Evolutionary conservation across 2,888 invertebrate genomes (phyloP).

Genomic region (Pseudococcus viburni): DNA sequence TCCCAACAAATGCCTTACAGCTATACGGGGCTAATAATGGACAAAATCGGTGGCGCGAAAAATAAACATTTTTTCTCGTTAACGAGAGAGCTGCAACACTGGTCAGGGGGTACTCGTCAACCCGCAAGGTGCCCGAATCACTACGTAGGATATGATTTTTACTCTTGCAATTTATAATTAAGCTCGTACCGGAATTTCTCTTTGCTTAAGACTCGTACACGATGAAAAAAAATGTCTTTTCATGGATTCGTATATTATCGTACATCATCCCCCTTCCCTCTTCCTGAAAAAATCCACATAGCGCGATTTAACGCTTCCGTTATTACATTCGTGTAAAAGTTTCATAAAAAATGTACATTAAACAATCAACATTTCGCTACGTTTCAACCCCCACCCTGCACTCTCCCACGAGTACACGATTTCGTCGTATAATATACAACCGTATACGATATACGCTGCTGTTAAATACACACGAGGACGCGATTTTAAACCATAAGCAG

Average conservation of each 20-base stretch:
- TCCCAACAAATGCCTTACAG: not conserved
- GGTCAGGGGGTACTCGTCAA: not conserved
- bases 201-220: not conserved
- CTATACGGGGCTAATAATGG: not conserved
- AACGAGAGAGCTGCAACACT: not conserved
- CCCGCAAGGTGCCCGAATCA: not conserved
- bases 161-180: not conserved
- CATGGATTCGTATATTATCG: not conserved
- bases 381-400: not conserved
- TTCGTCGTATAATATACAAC: conserved; percentile 10
- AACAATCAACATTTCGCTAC: conserved; percentile 10
- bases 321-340: conserved; percentile 41
- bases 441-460: not conserved
- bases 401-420: not conserved
- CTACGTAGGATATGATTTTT: not conserved
- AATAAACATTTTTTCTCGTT: conserved; percentile 44
- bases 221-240: not conserved
- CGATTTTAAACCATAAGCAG: not conserved
- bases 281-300: not conserved
- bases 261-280: not conserved
- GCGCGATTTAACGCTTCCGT: conserved; percentile 43
- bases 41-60: conserved; percentile 8
- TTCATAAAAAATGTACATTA: conserved; percentile 21
- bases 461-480: not conserved
- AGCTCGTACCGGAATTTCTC: not conserved